These are phyloP conservation scores for Chaitophorus viminalis DNA, from an alignment of 2,888 invertebrate species.

Conservation along the genomic window DNA sequence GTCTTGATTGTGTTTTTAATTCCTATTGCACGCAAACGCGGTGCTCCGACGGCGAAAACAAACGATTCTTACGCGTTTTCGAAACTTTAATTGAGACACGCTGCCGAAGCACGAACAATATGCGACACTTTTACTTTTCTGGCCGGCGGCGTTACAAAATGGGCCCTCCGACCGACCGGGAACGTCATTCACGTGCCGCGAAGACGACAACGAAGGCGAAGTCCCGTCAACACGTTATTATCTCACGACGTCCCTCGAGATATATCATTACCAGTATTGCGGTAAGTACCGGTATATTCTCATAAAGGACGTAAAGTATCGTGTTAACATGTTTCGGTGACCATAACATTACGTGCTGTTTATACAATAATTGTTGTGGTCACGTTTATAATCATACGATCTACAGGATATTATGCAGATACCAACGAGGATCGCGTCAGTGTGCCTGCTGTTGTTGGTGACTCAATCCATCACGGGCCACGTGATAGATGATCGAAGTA, in stretches of 20 bases:
- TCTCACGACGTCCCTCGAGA: not conserved
- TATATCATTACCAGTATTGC: not conserved
- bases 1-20: not conserved
- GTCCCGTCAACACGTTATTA: not conserved
- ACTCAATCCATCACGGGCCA: not conserved
- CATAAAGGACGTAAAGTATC: too few relatives aligned
- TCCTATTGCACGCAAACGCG: not conserved
- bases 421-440: not conserved
- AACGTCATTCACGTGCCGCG: not conserved
- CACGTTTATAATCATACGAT: not conserved
- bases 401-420: not conserved
- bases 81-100: constrained; percentile 30
- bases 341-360: too few relatives aligned
- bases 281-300: not conserved
- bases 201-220: not conserved
- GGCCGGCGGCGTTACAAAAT: constrained; percentile 36
- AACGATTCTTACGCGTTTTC: not conserved
- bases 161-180: not conserved
- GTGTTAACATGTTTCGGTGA: too few relatives aligned
- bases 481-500: constrained; percentile 1
- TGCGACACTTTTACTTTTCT: constrained; percentile 49
- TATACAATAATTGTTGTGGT: too few relatives aligned
- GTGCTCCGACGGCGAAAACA: not conserved
- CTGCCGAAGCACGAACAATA: constrained; percentile 39
- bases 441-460: not conserved